Evolutionary conservation across 2,113 vertebrate genomes (phyloP).

Genomic region (Ancistrus triradiatus): DNA sequence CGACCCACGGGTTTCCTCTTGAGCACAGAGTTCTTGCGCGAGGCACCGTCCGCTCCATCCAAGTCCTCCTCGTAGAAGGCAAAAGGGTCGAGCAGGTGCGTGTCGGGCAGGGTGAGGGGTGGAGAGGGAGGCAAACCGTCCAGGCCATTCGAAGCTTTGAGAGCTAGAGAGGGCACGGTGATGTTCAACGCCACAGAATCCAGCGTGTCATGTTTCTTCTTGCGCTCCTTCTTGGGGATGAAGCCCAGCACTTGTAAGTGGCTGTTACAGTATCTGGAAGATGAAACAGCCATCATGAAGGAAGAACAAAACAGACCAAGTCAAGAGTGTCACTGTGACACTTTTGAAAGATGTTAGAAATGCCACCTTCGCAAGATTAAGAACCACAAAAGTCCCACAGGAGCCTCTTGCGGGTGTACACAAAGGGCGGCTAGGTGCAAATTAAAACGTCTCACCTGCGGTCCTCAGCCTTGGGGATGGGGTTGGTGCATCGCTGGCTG

Average conservation of each 20-base stretch:
- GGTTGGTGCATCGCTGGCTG: constrained; percentile 98
- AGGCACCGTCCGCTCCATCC: constrained; percentile 78
- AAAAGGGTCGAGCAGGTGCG: constrained; percentile 93
- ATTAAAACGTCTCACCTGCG: constrained; percentile 78
- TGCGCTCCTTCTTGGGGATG: constrained; percentile 98
- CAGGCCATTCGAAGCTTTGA: constrained; percentile 92
- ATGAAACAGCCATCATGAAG: no score
- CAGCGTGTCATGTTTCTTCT: constrained; percentile 95
- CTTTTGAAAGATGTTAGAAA: background rate
- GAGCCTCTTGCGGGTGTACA: background rate
- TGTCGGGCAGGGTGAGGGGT: constrained; percentile 84
- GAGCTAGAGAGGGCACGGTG: constrained; percentile 86
- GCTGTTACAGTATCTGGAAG: constrained; percentile 97
- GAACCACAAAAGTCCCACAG: no score
- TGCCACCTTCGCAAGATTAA: background rate
- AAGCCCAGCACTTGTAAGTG: constrained; percentile 98
- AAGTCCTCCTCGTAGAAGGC: constrained; percentile 87
- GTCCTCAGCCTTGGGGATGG: constrained; percentile 97
- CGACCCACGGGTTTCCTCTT: constrained; percentile 90
- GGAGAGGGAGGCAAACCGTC: constrained; percentile 90
- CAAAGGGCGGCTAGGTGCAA: background rate
- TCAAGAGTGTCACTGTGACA: no score
- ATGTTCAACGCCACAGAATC: constrained; percentile 93
- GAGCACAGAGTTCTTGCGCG: constrained; percentile 81
- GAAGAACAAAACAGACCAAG: no score